These are phyloP conservation scores for Tipula lateralis DNA, from an alignment of 2,888 invertebrate genomes.

Conservation along the genomic window DNA sequence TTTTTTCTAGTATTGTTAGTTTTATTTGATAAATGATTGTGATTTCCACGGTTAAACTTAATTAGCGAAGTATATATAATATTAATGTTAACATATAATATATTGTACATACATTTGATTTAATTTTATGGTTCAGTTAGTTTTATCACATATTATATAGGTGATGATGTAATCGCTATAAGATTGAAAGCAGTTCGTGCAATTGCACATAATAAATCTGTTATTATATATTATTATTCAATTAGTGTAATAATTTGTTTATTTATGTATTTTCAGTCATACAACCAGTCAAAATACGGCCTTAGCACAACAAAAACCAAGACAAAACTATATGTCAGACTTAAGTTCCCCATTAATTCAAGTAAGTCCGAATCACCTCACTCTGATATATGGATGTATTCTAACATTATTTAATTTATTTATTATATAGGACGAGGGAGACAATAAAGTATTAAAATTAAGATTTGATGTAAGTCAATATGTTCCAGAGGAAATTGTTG, in stretches of 20 bases:
- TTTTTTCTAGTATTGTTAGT: background rate
- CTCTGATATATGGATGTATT: background rate
- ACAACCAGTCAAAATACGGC: slow-evolving; percentile 44
- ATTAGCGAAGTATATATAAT: background rate
- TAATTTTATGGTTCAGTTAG: background rate
- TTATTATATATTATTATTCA: background rate
- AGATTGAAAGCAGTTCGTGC: background rate
- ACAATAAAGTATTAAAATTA: slow-evolving; percentile 88
- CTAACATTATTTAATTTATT: slow-evolving; percentile 4
- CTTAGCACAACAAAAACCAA: slow-evolving; percentile 46
- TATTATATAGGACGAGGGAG: slow-evolving; percentile 78
- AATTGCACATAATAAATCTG: background rate
- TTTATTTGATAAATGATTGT: background rate
- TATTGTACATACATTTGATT: background rate
- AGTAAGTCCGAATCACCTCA: slow-evolving; percentile 38
- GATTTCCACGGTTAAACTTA: background rate
- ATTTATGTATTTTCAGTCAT: background rate
- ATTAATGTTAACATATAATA: background rate
- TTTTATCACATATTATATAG: background rate
- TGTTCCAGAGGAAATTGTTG: slow-evolving; percentile 94
- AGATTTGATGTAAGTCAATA: slow-evolving; percentile 97
- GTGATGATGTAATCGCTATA: background rate
- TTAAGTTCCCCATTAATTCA: slow-evolving; percentile 81
- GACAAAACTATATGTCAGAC: slow-evolving; percentile 66
- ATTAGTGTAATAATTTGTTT: background rate